phyloP scores from a whole-genome alignment of 2,113 vertebrate species.

The Grantiella picta region DNA sequence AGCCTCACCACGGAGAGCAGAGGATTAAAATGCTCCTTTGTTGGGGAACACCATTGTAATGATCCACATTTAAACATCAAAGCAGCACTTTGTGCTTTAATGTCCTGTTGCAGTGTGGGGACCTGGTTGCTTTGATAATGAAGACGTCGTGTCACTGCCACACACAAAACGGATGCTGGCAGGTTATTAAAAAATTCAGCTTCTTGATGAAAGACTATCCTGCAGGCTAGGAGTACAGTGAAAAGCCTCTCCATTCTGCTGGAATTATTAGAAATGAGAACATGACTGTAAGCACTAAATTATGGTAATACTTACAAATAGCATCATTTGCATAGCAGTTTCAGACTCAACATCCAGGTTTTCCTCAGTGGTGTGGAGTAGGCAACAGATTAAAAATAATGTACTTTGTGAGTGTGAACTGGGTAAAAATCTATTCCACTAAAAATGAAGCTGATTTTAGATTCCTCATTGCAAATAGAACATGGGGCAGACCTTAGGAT shows the following conservation, averaged over 20 bases:
- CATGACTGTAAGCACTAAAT: conserved; percentile 84
- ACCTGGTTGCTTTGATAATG: conserved; percentile 80
- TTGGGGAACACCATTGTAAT: conserved; percentile 50
- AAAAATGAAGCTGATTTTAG: conserved; percentile 15
- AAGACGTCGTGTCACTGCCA: conserved; percentile 75
- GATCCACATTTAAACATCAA: conserved; percentile 67
- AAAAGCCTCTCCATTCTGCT: conserved; percentile 74
- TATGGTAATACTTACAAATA: conserved; percentile 85
- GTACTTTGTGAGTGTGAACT: conserved; percentile 34
- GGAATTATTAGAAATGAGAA: conserved; percentile 82
- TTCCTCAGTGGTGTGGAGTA: conserved; percentile 65
- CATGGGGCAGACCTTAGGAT: not conserved
- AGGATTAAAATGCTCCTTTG: conserved; percentile 68
- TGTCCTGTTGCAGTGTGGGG: conserved; percentile 70
- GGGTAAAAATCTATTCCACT: conserved; percentile 3
- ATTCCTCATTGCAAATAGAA: not conserved
- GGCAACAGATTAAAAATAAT: conserved; percentile 73
- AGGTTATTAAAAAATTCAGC: conserved; percentile 84
- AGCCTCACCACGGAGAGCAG: conserved; percentile 29
- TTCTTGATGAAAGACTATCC: conserved; percentile 85
- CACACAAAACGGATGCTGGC: conserved; percentile 75
- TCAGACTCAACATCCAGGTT: conserved; percentile 66
- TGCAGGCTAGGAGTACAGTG: conserved; percentile 80
- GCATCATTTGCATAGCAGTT: conserved; percentile 83
- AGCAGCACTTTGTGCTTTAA: conserved; percentile 78